Evolutionary conservation across 2,113 vertebrate species (phyloP).

Genomic region (Gnathonemus echidnorhynchus): DNA sequence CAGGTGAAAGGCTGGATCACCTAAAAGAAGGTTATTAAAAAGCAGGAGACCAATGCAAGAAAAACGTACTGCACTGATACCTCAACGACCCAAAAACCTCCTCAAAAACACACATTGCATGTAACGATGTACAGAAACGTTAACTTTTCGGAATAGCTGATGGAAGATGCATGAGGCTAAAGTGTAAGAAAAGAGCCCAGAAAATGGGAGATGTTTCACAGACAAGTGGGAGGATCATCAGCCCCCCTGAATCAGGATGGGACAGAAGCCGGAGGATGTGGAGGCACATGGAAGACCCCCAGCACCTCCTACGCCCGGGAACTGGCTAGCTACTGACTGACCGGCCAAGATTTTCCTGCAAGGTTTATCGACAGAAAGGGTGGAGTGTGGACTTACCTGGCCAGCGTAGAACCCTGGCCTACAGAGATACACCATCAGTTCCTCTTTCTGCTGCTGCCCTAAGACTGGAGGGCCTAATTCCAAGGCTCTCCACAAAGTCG

Average conservation of each 20-base stretch:
- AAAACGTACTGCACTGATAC: neutral
- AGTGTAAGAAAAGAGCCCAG: neutral
- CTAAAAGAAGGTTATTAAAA: neutral
- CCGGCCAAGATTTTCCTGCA: neutral
- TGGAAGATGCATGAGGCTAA: neutral
- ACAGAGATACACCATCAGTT: slow-evolving; percentile 25
- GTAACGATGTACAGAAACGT: neutral
- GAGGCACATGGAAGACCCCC: neutral
- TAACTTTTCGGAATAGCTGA: neutral
- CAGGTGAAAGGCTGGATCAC: neutral
- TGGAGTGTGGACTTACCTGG: neutral
- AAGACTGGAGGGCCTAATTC: neutral
- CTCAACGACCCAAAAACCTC: neutral
- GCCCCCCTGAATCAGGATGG: neutral
- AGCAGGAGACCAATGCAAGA: neutral
- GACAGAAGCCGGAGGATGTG: neutral
- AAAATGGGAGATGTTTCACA: neutral
- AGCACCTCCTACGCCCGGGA: neutral
- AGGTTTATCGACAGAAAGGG: neutral
- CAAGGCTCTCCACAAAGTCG: slow-evolving; percentile 53
- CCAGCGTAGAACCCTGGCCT: neutral
- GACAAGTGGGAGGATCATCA: neutral
- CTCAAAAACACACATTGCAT: neutral
- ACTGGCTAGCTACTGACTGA: neutral
- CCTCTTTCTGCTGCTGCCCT: slow-evolving; percentile 27